Evolutionary conservation across 2,113 vertebrate species (phyloP).

Genomic region (Mormoops blainvillei): DNA sequence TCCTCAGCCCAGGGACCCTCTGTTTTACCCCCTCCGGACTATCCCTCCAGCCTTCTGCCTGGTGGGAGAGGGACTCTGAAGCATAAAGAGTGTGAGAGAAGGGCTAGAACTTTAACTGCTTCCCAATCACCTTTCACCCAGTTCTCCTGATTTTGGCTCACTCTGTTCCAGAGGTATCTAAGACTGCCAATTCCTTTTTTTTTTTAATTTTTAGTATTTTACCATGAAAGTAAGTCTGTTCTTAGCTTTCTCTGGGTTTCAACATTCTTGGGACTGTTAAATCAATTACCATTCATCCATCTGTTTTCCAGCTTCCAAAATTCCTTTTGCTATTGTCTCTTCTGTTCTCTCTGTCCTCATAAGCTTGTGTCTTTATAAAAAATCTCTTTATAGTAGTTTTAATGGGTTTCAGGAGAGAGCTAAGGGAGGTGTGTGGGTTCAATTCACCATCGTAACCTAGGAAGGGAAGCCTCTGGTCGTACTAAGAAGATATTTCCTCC

Average conservation of each 20-base stretch:
- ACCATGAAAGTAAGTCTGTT: background rate
- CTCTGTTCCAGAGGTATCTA: background rate
- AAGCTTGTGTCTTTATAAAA: background rate
- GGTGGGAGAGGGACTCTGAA: background rate
- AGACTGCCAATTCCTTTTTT: conserved; percentile 8
- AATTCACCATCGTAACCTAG: background rate
- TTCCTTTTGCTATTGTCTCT: background rate
- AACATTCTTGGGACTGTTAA: conserved; percentile 31
- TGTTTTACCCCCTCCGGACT: background rate
- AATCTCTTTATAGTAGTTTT: background rate
- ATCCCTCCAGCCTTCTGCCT: background rate
- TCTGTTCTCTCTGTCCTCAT: background rate
- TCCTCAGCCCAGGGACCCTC: background rate
- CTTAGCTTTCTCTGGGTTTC: conserved; percentile 23
- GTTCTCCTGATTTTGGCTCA: conserved; percentile 13
- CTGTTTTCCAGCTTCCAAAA: background rate
- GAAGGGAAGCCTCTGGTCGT: background rate
- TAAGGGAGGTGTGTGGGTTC: background rate
- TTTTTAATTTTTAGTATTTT: background rate
- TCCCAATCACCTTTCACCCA: conserved; percentile 24
- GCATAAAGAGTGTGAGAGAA: background rate
- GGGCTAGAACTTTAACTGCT: background rate
- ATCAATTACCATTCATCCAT: background rate
- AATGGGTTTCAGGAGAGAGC: background rate
- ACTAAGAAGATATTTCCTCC: background rate